Percentiles rank a stretch among this genome's conserved stretches.
phyloP scores from a whole-genome alignment of 2,797 vertebrate genomes.

The Ptychobarbus kaznakovi region DNA sequence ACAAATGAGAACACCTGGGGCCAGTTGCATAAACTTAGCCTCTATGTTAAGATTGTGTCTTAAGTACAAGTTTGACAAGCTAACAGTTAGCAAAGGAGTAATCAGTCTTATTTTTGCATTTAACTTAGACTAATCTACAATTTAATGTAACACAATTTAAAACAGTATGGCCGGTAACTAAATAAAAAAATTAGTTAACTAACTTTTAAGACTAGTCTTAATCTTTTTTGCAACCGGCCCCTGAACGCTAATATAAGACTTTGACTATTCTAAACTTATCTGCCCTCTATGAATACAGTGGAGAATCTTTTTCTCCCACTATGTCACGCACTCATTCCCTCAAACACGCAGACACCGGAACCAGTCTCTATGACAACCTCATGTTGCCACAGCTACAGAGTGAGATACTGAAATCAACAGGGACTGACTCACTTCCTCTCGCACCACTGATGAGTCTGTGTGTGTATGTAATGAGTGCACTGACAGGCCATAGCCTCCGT shows the following conservation, averaged over 20 bases:
- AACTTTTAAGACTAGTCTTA: too few relatives aligned
- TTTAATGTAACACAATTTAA: too few relatives aligned
- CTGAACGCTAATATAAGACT: neutral
- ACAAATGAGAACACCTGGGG: constrained; percentile 1
- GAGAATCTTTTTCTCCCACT: constrained; percentile 19
- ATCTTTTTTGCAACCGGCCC: too few relatives aligned
- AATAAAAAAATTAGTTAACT: too few relatives aligned
- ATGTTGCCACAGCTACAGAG: constrained; percentile 68
- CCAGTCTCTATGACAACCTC: constrained; percentile 74
- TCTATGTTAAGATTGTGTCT: too few relatives aligned
- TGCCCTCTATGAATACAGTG: neutral
- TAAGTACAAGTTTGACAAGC: too few relatives aligned
- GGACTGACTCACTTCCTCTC: constrained; percentile 83
- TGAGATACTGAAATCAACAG: constrained; percentile 74
- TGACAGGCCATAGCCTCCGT: constrained; percentile 6
- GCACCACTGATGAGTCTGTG: constrained; percentile 25
- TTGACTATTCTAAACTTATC: neutral
- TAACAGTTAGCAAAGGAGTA: too few relatives aligned
- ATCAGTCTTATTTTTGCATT: too few relatives aligned
- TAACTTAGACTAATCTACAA: too few relatives aligned
- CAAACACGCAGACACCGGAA: constrained; percentile 71
- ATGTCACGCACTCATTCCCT: constrained; percentile 48
- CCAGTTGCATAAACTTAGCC: too few relatives aligned
- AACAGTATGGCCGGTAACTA: too few relatives aligned
- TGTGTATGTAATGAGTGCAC: constrained; percentile 13